phyloP scores from a whole-genome alignment of 1,140 invertebrate genomes.

The Ruditapes philippinarum region DNA sequence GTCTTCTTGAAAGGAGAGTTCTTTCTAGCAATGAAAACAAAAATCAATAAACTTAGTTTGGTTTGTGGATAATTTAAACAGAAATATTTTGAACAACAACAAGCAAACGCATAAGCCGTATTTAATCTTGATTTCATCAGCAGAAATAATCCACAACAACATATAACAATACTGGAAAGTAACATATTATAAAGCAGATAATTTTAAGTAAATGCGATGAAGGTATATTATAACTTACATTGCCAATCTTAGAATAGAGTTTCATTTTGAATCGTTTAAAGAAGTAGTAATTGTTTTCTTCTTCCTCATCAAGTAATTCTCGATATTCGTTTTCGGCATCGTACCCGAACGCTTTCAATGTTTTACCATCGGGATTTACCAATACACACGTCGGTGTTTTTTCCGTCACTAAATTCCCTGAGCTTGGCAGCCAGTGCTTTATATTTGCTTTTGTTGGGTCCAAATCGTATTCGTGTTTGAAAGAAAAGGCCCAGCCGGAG shows the following conservation, averaged over 20 bases:
- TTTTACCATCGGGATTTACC: neutral
- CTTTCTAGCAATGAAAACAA: too few relatives aligned
- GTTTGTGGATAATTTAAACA: too few relatives aligned
- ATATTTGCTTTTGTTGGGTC: neutral
- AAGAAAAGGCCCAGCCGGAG: neutral
- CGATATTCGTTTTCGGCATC: conserved; percentile 23
- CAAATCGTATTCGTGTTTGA: neutral
- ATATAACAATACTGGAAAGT: too few relatives aligned
- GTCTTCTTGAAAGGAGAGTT: too few relatives aligned
- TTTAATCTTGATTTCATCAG: too few relatives aligned
- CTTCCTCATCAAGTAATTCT: neutral
- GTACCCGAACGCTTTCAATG: conserved; percentile 17
- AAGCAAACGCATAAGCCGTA: too few relatives aligned
- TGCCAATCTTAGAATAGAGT: neutral
- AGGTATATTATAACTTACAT: too few relatives aligned
- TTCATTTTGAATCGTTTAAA: conserved; percentile 35
- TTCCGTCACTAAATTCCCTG: neutral
- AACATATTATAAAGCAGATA: too few relatives aligned
- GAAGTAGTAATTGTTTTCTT: neutral
- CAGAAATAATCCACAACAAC: too few relatives aligned
- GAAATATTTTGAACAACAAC: too few relatives aligned
- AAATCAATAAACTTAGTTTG: too few relatives aligned
- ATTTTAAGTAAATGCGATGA: too few relatives aligned
- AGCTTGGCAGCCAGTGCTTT: neutral
- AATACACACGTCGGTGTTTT: conserved; percentile 1